Evolutionary conservation across 2,113 vertebrate genomes (phyloP), one percentile per base, ranked within the genome.

Genomic region (Azemiops feae): DNA sequence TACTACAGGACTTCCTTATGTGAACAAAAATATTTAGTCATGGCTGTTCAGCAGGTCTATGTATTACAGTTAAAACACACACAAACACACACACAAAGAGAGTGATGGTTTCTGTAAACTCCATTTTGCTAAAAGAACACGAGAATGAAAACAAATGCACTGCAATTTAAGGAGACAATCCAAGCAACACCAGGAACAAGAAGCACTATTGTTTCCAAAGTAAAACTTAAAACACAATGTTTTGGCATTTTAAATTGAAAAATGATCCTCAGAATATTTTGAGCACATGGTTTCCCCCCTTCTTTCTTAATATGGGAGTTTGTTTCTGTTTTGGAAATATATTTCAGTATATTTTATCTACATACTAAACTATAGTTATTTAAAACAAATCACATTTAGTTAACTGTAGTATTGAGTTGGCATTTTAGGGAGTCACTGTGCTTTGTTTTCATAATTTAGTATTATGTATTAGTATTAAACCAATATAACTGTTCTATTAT

Each of bases 11-110:
- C 95, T 96, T 93, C 96, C 95, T 96, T 90, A 89, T 96, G 95
- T 93, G 96, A 96, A 95, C 93, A 96, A 96, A 96, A 96, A 97
- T 96, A 96, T 97, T 96, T 96, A 95, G 92, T 87, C 95, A 93
- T 0, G 5, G 93, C 88, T 0, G 1, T 95, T 94, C 96, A 95
- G 89, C 94, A 93, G 95, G 88, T 91, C 95, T 92, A 91, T 91
- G 91, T 55, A 94, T 94, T 22, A 22, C 69, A 96, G 91, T 58
- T 87, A 91, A 50, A 47, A 50, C 47, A 60, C 25, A 60, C 58
- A 60, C 3, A 60, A 7, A 58, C 23, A 58, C 57, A 58, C 25
- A 11, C 9, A 96, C 94, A 97, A 95, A 85, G 93, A 95, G 94
- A 93, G 93, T 85, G 92, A 88, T 92, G 92, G 89, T 47, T 92